Base-by-base conservation (phyloP, 2,113 vertebrate genomes). In the Oryzias melastigma region DNA sequence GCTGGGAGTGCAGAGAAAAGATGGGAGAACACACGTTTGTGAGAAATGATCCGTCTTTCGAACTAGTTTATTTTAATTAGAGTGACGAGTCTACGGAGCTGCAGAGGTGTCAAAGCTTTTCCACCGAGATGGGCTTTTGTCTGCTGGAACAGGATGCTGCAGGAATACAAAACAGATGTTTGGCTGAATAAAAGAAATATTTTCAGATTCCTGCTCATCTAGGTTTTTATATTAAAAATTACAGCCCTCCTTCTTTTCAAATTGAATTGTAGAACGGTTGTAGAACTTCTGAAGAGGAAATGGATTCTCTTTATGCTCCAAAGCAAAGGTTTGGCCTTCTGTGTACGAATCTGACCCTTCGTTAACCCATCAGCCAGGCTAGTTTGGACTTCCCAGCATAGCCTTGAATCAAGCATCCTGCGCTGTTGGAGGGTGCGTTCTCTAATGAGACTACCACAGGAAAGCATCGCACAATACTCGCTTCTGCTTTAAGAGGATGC, bases 381-480 rank as follows among this genome's bases (percentile, higher is more conserved):
- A 19, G 68, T 56, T 75, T 67, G 40, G 65, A 62, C 50, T 40
- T n/a, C 52, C 54, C 10, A 3, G 13, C 58, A 69, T 47, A 20
- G 24, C 35, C 35, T 35, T 13, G 35, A 35, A 35, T 35, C 10
- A 35, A 35, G 41, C 19, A 24, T 77, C 74, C 68, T 71, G 80
- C 80, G 58, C 65, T 53, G 52, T 52, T 35, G 35, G 22, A 77
- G 75, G 83, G 73, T 82, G 83, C 58, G 56, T 74, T 84, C 78
- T 78, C 60, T 44, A 25, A 25, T 17, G 58, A 43, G 75, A 65
- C 77, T 85, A 81, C 84, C 84, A 87, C 83, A 87, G 85, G 88
- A 89, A 88, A 68, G 65, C 62, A 62, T 68, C 57, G 61, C 77
- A 89, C 87, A 90, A 89, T 87, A 82, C 84, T 81, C 49, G 58